phyloP scores from a whole-genome alignment of 1,140 invertebrate species.

The Aporrectodea caliginosa region DNA sequence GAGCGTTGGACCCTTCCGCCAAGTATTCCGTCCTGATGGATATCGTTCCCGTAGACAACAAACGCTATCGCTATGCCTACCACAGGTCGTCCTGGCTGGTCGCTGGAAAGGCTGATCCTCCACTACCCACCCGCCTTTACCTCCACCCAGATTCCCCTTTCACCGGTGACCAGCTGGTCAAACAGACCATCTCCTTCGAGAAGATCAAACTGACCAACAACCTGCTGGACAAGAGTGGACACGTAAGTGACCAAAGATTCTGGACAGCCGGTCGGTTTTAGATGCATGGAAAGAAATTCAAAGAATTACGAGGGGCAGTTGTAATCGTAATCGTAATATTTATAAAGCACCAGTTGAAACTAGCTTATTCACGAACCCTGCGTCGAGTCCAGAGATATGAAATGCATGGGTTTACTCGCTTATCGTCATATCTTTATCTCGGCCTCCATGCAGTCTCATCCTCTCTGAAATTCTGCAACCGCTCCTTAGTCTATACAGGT shows the following conservation, averaged over 20 bases:
- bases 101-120: conserved; percentile 96
- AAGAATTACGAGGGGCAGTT: no score
- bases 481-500: no score
- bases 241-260: conserved; percentile 71
- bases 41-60: conserved; percentile 94
- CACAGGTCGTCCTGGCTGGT: conserved; percentile 96
- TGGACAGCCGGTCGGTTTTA: no score
- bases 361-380: no score
- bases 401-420: no score
- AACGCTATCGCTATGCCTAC: conserved; percentile 97
- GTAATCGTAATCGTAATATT: no score
- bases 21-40: conserved; percentile 91
- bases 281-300: no score
- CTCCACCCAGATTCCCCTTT: conserved; percentile 96
- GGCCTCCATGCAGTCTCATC: no score
- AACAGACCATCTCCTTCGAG: conserved; percentile 98
- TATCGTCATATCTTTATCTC: no score
- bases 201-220: conserved; percentile 99
- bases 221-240: conserved; percentile 96
- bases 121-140: conserved; percentile 80
- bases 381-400: no score
- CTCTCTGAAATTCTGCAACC: no score
- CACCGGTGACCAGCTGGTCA: conserved; percentile 87
- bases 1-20: conserved; percentile 63
- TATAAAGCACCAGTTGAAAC: no score